Conservation (phyloP, 2,113 vertebrate genomes). For the Poeciliopsis turrubarensis region DNA sequence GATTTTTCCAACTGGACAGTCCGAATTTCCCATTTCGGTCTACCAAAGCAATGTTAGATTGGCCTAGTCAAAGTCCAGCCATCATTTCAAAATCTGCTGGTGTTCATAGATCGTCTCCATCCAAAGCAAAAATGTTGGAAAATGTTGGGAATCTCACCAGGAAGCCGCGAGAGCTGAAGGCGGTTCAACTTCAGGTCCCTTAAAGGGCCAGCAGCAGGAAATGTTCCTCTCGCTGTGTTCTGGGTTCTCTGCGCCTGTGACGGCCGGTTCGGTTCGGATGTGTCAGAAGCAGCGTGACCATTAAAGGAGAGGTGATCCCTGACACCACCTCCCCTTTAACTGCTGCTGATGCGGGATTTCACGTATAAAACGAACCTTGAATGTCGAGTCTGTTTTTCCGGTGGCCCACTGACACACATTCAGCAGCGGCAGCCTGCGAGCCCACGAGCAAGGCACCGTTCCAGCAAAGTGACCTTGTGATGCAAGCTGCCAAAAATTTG, state of each 20-base stretch:
- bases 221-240: too few species aligned
- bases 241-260: too few species aligned
- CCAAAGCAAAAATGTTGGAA: not conserved
- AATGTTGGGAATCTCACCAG: too few species aligned
- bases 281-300: not conserved
- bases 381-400: not conserved
- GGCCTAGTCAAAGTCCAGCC: too few species aligned
- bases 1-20: too few species aligned
- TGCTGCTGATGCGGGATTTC: not conserved
- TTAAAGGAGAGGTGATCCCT: not conserved
- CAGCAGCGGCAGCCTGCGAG: not conserved
- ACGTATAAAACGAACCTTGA: too few species aligned
- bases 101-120: not conserved
- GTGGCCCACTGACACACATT: conserved; percentile 45
- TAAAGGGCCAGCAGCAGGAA: too few species aligned
- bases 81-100: not conserved
- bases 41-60: too few species aligned
- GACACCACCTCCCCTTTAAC: not conserved
- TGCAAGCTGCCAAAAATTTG: conserved; percentile 35
- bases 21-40: too few species aligned
- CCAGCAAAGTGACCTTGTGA: conserved; percentile 59
- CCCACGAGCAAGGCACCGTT: conserved; percentile 4
- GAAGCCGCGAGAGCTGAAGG: too few species aligned
- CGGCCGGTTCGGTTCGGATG: too few species aligned
- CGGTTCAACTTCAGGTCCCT: too few species aligned